phyloP scores from a whole-genome alignment of 2,113 vertebrate species.

The Leucoraja erinaceus region DNA sequence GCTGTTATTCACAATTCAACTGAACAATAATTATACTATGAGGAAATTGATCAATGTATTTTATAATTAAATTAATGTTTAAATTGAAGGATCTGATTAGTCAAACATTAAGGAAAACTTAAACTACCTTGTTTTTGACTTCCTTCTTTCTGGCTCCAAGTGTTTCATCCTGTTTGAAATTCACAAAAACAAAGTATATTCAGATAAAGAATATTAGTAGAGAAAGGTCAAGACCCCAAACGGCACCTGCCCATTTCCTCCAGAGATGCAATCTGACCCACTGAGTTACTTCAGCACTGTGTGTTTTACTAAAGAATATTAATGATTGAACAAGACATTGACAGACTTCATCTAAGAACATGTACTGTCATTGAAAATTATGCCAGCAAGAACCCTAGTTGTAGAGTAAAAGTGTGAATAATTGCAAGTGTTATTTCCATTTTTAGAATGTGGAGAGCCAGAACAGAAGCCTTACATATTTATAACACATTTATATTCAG shows the following conservation, averaged over 20 bases:
- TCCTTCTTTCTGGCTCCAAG: constrained; percentile 19
- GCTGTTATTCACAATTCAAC: neutral
- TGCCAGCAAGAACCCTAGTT: neutral
- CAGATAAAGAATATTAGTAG: neutral
- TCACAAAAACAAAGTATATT: neutral
- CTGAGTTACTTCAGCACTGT: too few relatives aligned
- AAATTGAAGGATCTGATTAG: neutral
- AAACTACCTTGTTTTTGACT: constrained; percentile 12
- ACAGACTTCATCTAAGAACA: neutral
- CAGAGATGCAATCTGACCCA: too few relatives aligned
- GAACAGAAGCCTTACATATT: neutral
- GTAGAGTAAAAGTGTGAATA: neutral
- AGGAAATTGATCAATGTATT: neutral
- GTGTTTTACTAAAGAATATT: neutral
- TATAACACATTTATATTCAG: neutral
- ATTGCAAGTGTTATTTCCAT: neutral
- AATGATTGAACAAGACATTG: neutral
- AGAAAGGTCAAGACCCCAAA: too few relatives aligned
- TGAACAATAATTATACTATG: neutral
- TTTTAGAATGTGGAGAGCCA: neutral
- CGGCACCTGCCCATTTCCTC: too few relatives aligned
- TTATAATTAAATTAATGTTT: neutral
- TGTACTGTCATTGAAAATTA: neutral
- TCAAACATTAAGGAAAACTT: neutral
- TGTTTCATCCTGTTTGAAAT: constrained; percentile 8